Evolutionary conservation across 1,140 invertebrate species (phyloP), one percentile per base, ranked within the genome.

Genomic region (Notospermus geniculatus): DNA sequence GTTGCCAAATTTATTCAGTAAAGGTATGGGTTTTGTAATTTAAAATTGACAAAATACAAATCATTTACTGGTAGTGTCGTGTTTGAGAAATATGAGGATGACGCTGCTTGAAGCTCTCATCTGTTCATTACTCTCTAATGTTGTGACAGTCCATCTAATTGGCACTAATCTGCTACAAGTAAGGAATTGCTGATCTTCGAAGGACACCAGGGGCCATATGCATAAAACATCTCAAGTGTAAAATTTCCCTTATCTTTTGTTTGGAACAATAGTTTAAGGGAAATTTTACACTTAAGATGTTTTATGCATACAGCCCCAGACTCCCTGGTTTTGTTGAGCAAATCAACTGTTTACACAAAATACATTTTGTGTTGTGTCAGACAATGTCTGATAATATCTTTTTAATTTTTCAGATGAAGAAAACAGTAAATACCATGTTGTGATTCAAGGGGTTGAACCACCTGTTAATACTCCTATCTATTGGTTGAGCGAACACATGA

Each of bases 401-500:
- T 62, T 30, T 43, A 5, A 11, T 17, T 9, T 69, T 71, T 45
- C 62, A 72, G 65, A 64, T 67, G 61, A 62, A 57, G 60, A 23
- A 63, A 59, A 55, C 43, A 52, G 62, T 53, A 58, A 64, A 25
- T 61, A 60, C 36, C 84, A 85, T 72, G 83, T 95, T 2, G 84
- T 91, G 64, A 94, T 91, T 53, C 96, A 99, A 82, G 96, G 96
- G 1, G 89, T 98, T 60, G 83, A 87, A 69, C 87, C 92, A 60
- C 90, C 94, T 2, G 71, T 88, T 41, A 90, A 96, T 54, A 95
- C 93, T n/a, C 93, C 95, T 2, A 72, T 98, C 7, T 91, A 97
- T 74, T 99, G 96, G 95, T 87, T 99, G 76, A 95, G 93, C 17
- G 93, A 97, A 83, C 95, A 98, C 81, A 84, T 98, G 56, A 97